phyloP scores from a whole-genome alignment of 2,113 vertebrate species.

The Salvator merianae region DNA sequence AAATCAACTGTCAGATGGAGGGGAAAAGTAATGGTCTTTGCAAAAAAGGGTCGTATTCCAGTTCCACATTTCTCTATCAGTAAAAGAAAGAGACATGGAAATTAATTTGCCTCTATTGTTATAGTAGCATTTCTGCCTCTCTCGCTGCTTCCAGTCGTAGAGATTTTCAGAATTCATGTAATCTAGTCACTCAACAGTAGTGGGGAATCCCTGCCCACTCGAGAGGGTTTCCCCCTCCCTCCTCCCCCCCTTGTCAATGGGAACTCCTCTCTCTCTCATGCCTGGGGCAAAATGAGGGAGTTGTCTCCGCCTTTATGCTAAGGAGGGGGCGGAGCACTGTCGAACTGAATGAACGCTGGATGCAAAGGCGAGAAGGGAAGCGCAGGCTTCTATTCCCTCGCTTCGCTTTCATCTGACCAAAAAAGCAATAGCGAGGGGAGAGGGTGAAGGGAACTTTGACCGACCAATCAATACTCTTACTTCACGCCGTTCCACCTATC shows the following conservation, averaged over 20 bases:
- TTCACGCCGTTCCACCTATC: not conserved
- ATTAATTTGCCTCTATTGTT: not conserved
- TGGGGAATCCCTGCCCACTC: slow-evolving; percentile 10
- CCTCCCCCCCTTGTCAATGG: not conserved
- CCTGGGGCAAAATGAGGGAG: slow-evolving; percentile 16
- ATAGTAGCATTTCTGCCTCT: not conserved
- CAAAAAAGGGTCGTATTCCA: no score
- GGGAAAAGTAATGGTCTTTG: not conserved
- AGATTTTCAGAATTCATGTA: not conserved
- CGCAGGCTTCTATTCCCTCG: not conserved
- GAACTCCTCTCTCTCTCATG: not conserved
- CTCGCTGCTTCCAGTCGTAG: no score
- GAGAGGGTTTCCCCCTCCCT: slow-evolving; percentile 5
- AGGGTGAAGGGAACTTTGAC: no score
- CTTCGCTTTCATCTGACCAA: not conserved
- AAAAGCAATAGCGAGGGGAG: not conserved
- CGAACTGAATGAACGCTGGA: slow-evolving; percentile 12
- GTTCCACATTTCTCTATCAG: no score
- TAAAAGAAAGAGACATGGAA: no score
- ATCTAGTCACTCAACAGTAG: not conserved
- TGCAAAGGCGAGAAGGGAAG: not conserved
- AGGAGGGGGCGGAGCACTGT: not conserved
- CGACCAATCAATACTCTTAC: not conserved
- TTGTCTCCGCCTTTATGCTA: slow-evolving; percentile 32
- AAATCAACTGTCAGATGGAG: not conserved